Conservation (phyloP, 2,888 invertebrate genomes). For the Patella depressa region DNA sequence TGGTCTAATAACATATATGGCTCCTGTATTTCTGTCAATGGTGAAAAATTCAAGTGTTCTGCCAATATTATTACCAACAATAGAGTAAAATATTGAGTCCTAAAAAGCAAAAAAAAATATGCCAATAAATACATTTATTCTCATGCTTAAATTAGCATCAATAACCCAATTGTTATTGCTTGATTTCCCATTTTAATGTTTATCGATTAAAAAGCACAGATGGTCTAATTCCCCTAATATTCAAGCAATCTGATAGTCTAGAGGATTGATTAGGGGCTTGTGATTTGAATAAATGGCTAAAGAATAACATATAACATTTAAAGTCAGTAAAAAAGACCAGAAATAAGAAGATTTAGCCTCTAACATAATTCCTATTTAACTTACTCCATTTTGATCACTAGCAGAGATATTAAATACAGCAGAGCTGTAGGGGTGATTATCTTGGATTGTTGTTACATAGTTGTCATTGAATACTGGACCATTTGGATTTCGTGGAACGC, state of each 20-base stretch:
- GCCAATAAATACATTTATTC: too few species aligned
- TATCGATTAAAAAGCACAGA: too few species aligned
- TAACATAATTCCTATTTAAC: neutral
- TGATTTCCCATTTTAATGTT: too few species aligned
- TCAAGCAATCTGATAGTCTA: too few species aligned
- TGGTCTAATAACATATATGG: constrained; percentile 41
- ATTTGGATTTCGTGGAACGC: constrained; percentile 61
- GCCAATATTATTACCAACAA: constrained; percentile 2
- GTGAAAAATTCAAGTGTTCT: constrained; percentile 30
- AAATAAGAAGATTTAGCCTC: too few species aligned
- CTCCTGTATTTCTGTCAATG: constrained; percentile 37
- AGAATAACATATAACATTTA: too few species aligned
- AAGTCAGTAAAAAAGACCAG: too few species aligned
- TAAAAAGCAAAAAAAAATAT: neutral
- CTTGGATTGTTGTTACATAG: neutral
- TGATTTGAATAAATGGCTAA: too few species aligned
- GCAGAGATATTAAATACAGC: constrained; percentile 82
- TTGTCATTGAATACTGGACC: constrained; percentile 49
- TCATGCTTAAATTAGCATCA: too few species aligned
- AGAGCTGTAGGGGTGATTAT: constrained; percentile 17
- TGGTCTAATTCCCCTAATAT: too few species aligned
- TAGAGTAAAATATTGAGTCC: neutral
- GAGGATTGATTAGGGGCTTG: too few species aligned
- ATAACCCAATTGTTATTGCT: neutral
- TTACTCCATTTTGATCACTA: constrained; percentile 87